Base-by-base conservation (phyloP, 2,888 invertebrate genomes). In the Meliscaeva auricollis region DNA sequence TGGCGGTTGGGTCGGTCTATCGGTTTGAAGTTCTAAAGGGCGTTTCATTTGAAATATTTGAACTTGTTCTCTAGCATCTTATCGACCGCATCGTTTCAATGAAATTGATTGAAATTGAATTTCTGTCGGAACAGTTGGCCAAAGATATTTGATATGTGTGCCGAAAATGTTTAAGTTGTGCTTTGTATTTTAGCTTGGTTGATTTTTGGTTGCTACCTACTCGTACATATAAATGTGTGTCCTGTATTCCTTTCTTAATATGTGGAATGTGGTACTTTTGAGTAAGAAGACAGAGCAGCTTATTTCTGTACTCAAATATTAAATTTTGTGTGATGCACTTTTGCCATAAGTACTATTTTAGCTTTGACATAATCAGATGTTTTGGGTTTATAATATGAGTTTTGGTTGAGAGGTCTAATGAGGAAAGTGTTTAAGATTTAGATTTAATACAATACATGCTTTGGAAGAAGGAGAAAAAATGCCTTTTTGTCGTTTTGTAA, bases 81-180 rank as follows among this genome's bases (percentile, higher is more conserved):
- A 85, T 85, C 85, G 81, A 85, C 85, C 81, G 41, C 85, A 85
- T 81, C 85, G 73, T 85, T 85, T 73, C 85, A 77, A 85, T 81
- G 81, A 77, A 85, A 81, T 85, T 85, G 81, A 85, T 85, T 85
- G 84, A 85, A 85, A 85, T 85, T 85, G 84, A 85, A 85, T 81
- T 81, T 85, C 81, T 74, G 85, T 85, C 73, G 73, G 22, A 81
- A 85, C 50, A 68, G 85, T 81, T 81, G 62, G 66, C 85, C 81
- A 76, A 75, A 85, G 76, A 75, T 75, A 80, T 80, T 85, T 80
- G 80, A 80, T 85, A 85, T 76, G 84, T 26, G 4, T 26, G 26
- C 80, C 72, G 48, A 68, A 73, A 60, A 32, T 30, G 30, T 54
- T 32, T 77, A 75, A 56, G 54, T 74, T 79, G 30, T 73, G 54